Evolutionary conservation across 2,888 invertebrate genomes (phyloP).

Genomic region (Chrysomela aeneicollis): DNA sequence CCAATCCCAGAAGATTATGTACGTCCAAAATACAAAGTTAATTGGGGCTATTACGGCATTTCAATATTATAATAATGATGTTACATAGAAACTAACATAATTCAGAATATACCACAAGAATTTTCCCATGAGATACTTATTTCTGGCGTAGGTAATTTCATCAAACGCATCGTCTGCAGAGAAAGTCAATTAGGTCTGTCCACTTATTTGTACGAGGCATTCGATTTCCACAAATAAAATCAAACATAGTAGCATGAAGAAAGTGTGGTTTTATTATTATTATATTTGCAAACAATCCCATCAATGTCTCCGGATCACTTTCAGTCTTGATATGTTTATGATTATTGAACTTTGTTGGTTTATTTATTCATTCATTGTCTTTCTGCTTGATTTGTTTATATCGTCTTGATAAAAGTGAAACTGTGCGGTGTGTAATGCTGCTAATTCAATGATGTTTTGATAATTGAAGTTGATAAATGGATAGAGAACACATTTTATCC

Average conservation of each 20-base stretch:
- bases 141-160: conserved; percentile 17
- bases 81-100: too few relatives aligned
- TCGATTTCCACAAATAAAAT: conserved; percentile 20
- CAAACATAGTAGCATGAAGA: not conserved
- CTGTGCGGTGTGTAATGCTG: not conserved
- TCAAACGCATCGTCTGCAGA: conserved; percentile 21
- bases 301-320: conserved; percentile 10
- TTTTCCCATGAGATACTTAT: conserved; percentile 10
- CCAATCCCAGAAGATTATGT: too few relatives aligned
- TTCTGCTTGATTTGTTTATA: conserved; percentile 6
- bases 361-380: not conserved
- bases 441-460: not conserved
- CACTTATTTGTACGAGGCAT: conserved; percentile 1
- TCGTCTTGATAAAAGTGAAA: conserved; percentile 18
- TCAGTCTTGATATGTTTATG: conserved; percentile 11
- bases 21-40: too few relatives aligned
- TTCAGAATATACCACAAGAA: not conserved
- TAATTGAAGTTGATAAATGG: not conserved
- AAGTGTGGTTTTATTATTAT: conserved; percentile 6
- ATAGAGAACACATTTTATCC: not conserved
- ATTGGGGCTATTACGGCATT: too few relatives aligned
- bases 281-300: conserved; percentile 9
- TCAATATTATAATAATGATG: too few relatives aligned
- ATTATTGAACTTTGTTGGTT: not conserved
- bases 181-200: conserved; percentile 28